Evolutionary conservation across 2,113 vertebrate species (phyloP).

Genomic region (Castor canadensis): DNA sequence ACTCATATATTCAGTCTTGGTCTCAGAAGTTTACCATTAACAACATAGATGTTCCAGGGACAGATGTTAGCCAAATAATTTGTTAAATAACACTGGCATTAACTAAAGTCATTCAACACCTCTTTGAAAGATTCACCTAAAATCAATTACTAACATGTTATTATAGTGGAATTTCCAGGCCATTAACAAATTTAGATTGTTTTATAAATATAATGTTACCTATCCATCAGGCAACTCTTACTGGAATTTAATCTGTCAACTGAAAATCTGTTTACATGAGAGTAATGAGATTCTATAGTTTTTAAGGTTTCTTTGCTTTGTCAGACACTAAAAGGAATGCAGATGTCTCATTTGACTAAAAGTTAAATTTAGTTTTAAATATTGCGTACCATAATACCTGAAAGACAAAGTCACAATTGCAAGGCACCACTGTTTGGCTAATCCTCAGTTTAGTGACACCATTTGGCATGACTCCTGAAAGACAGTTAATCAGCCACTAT

Average conservation of each 20-base stretch:
- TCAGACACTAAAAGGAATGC: neutral
- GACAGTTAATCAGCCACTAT: neutral
- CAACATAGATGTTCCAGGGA: neutral
- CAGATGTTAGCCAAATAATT: neutral
- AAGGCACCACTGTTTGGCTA: neutral
- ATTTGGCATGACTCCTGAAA: neutral
- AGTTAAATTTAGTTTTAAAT: neutral
- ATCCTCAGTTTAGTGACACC: neutral
- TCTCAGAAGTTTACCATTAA: neutral
- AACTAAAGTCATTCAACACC: neutral
- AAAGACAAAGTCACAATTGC: neutral
- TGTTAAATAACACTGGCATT: neutral
- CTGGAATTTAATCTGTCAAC: neutral
- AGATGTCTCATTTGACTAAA: neutral
- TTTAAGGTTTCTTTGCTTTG: neutral
- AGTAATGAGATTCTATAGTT: neutral
- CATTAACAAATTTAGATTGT: neutral
- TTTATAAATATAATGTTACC: neutral
- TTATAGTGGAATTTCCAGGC: neutral
- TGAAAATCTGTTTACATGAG: neutral
- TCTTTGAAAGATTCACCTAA: slow-evolving; percentile 3
- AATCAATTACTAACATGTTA: neutral
- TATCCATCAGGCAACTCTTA: neutral
- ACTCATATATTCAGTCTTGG: too few relatives aligned
- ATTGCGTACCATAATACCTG: neutral